Conservation (phyloP, 2,888 invertebrate genomes). For the Drosophila engyochracea region DNA sequence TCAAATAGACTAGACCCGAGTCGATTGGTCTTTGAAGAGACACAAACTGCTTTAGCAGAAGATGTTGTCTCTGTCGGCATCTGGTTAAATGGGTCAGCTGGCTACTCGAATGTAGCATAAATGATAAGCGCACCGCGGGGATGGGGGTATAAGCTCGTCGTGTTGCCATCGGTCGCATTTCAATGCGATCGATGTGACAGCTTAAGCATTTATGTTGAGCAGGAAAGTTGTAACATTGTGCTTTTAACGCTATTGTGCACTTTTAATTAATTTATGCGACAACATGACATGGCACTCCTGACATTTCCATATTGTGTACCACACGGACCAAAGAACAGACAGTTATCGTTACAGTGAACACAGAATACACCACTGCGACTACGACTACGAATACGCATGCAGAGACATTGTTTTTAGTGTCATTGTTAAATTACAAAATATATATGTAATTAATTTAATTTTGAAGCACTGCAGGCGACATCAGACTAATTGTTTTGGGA, state of each 20-base stretch:
- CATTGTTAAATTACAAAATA: conserved; percentile 35
- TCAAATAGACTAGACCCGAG: conserved; percentile 22
- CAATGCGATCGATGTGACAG: conserved; percentile 23
- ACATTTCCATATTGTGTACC: conserved; percentile 10
- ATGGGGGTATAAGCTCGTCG: neutral
- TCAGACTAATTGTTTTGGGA: conserved; percentile 68
- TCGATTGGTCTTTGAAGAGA: conserved; percentile 33
- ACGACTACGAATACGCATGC: neutral
- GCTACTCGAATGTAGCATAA: conserved; percentile 43
- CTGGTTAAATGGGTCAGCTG: conserved; percentile 36
- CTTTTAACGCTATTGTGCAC: conserved; percentile 35
- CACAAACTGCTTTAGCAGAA: conserved; percentile 1
- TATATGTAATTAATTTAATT: conserved; percentile 50
- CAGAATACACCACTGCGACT: neutral
- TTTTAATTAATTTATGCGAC: conserved; percentile 55
- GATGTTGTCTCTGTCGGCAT: conserved; percentile 3
- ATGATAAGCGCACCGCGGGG: conserved; percentile 28
- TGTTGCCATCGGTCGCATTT: neutral
- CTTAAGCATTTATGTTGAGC: conserved; percentile 19
- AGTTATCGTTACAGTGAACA: conserved; percentile 17
- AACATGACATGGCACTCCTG: conserved; percentile 36
- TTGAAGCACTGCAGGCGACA: conserved; percentile 58
- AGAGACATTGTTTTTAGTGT: neutral
- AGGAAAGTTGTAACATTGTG: conserved; percentile 16
- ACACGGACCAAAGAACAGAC: conserved; percentile 10